phyloP scores from a whole-genome alignment of 2,888 invertebrate genomes.

The Azorinus chamasolen region DNA sequence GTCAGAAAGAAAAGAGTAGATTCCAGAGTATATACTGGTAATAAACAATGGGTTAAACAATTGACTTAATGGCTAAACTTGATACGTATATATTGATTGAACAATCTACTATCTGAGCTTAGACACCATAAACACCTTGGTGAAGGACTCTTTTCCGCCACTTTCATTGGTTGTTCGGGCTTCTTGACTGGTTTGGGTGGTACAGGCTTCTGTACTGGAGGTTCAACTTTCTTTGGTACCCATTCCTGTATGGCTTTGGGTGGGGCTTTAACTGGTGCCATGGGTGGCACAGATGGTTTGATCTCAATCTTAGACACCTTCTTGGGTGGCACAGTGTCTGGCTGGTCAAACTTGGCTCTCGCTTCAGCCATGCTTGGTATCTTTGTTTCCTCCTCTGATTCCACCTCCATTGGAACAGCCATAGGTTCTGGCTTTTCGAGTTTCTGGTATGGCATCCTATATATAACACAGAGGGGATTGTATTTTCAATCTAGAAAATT shows the following conservation, averaged over 20 bases:
- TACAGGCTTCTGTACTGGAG: constrained; percentile 51
- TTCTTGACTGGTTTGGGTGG: constrained; percentile 32
- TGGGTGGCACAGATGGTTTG: constrained; percentile 54
- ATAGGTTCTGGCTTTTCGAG: constrained; percentile 50
- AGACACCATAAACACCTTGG: constrained; percentile 42
- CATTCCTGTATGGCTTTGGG: constrained; percentile 48
- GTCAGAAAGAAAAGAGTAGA: too few species aligned
- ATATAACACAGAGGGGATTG: background rate
- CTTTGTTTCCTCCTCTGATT: constrained; percentile 71
- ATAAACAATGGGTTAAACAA: too few species aligned
- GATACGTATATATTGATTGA: too few species aligned
- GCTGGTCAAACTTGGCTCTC: constrained; percentile 69
- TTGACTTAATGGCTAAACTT: too few species aligned
- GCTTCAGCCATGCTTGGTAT: constrained; percentile 76
- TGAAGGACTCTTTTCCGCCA: constrained; percentile 44
- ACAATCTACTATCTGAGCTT: too few species aligned
- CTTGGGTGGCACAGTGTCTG: constrained; percentile 54
- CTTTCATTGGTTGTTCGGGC: constrained; percentile 44
- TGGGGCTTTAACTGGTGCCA: constrained; percentile 34
- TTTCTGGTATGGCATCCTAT: constrained; percentile 53
- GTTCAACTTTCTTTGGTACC: constrained; percentile 53
- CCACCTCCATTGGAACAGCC: constrained; percentile 61
- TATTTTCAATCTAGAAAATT: too few species aligned
- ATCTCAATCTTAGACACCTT: constrained; percentile 58
- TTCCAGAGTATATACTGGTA: too few species aligned